Percentiles rank a stretch among this genome's conserved stretches.
Conservation (phyloP, 1,140 invertebrate genomes). For the Drosophila kurseongensis region DNA sequence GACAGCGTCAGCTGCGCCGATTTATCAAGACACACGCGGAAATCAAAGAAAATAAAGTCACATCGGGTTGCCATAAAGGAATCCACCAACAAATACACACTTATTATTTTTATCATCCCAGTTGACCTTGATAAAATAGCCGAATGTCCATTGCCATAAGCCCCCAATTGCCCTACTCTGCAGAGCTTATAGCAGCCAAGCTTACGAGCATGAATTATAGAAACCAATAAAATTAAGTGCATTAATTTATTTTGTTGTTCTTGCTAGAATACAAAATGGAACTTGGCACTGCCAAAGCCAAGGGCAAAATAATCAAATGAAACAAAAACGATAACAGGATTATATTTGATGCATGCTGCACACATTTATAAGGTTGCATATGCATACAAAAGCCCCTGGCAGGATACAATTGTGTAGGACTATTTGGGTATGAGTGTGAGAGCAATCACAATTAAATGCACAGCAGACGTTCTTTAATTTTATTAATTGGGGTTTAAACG, state of each 20-base stretch:
- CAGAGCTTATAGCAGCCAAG: constrained; percentile 27
- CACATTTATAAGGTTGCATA: constrained; percentile 24
- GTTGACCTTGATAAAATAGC: constrained; percentile 34
- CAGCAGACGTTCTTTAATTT: constrained; percentile 19
- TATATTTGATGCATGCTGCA: constrained; percentile 32
- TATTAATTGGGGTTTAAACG: constrained; percentile 26
- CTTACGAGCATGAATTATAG: constrained; percentile 68
- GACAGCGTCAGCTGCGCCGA: constrained; percentile 57
- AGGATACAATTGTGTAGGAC: constrained; percentile 10
- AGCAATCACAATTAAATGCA: constrained; percentile 6
- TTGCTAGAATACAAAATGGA: constrained; percentile 30
- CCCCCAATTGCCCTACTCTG: constrained; percentile 14
- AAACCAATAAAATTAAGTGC: constrained; percentile 76
- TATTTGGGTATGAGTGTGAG: constrained; percentile 13
- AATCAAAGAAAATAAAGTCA: constrained; percentile 11
- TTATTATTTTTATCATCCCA: constrained; percentile 16
- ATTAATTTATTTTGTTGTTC: constrained; percentile 60
- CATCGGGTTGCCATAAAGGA: background rate
- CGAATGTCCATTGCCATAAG: background rate
- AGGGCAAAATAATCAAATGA: constrained; percentile 52
- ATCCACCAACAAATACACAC: background rate
- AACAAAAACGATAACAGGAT: constrained; percentile 43
- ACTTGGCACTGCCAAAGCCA: constrained; percentile 38
- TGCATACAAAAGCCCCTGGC: constrained; percentile 27
- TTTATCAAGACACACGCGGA: constrained; percentile 62